Conservation (phyloP, 2,888 invertebrate genomes). For the Drosophila merina region DNA sequence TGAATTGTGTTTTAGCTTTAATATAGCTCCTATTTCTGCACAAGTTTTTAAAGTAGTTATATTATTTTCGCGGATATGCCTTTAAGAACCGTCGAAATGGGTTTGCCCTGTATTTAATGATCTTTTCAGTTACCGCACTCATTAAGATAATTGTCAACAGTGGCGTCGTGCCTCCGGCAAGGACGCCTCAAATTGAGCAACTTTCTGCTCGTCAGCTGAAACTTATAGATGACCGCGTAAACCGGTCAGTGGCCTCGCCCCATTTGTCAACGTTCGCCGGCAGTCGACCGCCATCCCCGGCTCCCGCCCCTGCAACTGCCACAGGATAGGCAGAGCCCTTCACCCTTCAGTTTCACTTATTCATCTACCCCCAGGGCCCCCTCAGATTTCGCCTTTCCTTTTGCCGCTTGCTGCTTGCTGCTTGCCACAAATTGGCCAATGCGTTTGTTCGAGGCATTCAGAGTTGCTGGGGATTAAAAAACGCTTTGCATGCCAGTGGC, state of each 20-base stretch:
- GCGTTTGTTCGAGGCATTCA: slow-evolving; percentile 48
- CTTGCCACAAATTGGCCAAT: slow-evolving; percentile 66
- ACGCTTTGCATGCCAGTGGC: slow-evolving; percentile 66
- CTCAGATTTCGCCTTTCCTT: slow-evolving; percentile 21
- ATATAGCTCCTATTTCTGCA: too few relatives aligned
- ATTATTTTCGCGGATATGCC: too few relatives aligned
- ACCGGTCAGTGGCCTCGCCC: slow-evolving; percentile 48
- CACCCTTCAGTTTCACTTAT: slow-evolving; percentile 44
- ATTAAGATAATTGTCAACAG: slow-evolving; percentile 38
- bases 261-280: slow-evolving; percentile 50
- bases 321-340: slow-evolving; percentile 46
- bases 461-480: slow-evolving; percentile 62
- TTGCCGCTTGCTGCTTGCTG: slow-evolving; percentile 40
- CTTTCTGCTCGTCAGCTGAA: slow-evolving; percentile 29
- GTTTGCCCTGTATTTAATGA: neutral
- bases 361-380: slow-evolving; percentile 26
- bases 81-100: neutral
- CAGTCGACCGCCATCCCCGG: neutral
- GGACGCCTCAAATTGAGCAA: slow-evolving; percentile 31
- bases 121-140: slow-evolving; percentile 16
- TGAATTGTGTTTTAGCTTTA: too few relatives aligned
- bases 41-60: too few relatives aligned
- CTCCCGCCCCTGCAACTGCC: slow-evolving; percentile 19
- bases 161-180: slow-evolving; percentile 22
- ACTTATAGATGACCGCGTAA: slow-evolving; percentile 43